A percentile compares a stretch with the other conserved stretches of the same genome.
These are phyloP conservation scores for Drosophila vallismaia DNA, from an alignment of 2,888 invertebrate genomes.

Conservation along the genomic window DNA sequence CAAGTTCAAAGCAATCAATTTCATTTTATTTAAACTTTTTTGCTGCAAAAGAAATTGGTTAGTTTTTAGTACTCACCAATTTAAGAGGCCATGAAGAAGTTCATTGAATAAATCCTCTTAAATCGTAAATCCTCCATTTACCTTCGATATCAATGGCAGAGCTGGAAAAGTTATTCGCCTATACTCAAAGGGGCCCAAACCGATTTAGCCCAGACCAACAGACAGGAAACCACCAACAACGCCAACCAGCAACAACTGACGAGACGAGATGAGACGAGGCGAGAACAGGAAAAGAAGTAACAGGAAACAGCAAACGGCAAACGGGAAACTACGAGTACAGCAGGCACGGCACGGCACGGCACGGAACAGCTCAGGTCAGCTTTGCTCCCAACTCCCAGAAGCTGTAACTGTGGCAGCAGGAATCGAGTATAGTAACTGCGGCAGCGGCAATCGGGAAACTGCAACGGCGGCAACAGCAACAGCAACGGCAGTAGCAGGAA, in stretches of 20 bases:
- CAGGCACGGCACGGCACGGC: constrained; percentile 25
- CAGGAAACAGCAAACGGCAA: constrained; percentile 49
- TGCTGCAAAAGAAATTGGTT: constrained; percentile 20
- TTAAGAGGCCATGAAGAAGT: background rate
- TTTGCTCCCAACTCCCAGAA: constrained; percentile 38
- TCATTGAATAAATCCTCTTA: background rate
- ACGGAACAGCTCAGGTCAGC: constrained; percentile 40
- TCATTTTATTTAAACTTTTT: background rate
- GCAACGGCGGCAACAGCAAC: constrained; percentile 42
- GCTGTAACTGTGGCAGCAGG: constrained; percentile 37
- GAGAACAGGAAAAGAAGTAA: constrained; percentile 49
- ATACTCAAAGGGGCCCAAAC: constrained; percentile 65
- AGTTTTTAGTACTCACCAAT: constrained; percentile 17
- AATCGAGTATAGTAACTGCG: constrained; percentile 22
- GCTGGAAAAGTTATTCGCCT: constrained; percentile 64
- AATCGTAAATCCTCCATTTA: too few species aligned
- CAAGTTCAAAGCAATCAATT: background rate
- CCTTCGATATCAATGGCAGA: background rate
- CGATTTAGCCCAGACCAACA: constrained; percentile 47
- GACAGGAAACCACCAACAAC: constrained; percentile 69
- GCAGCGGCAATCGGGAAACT: constrained; percentile 55
- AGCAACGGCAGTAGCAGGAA: constrained; percentile 23
- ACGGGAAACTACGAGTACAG: constrained; percentile 57
- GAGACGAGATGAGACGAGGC: constrained; percentile 46
- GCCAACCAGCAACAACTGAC: constrained; percentile 62